These are phyloP conservation scores for Gallinago stenura DNA, from an alignment of 2,797 vertebrate species.

Conservation along the genomic window DNA sequence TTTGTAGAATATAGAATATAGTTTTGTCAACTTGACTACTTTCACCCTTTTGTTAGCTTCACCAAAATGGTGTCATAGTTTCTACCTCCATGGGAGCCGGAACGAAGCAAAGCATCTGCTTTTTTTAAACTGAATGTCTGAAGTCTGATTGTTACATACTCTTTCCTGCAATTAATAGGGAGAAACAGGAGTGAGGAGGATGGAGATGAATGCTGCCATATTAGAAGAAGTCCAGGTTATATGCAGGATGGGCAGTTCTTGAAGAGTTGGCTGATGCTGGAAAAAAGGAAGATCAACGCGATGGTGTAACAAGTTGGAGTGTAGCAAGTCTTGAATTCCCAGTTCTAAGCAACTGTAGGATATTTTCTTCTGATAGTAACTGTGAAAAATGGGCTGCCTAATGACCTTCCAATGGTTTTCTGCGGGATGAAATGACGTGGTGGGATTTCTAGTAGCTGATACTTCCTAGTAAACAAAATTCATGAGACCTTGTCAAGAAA, in stretches of 20 bases:
- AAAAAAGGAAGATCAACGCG: not conserved
- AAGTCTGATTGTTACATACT: not conserved
- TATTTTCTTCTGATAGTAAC: not conserved
- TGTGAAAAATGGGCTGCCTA: not conserved
- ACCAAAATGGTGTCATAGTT: not conserved
- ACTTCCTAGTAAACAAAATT: not conserved
- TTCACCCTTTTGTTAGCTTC: not conserved
- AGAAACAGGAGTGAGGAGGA: not conserved
- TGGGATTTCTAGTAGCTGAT: not conserved
- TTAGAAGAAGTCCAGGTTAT: not conserved
- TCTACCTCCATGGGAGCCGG: not conserved
- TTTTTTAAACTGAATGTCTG: not conserved
- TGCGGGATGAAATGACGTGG: not conserved
- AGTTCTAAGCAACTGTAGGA: not conserved
- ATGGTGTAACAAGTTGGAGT: not conserved
- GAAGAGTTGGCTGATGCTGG: not conserved
- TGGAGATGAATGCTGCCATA: not conserved
- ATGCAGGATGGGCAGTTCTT: not conserved
- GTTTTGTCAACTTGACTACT: not conserved
- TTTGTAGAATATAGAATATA: not conserved
- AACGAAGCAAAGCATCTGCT: not conserved
- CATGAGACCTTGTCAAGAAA: not conserved
- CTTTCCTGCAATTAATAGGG: not conserved
- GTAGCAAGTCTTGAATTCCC: not conserved
- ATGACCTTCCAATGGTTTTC: not conserved